phyloP scores from a whole-genome alignment of 1,140 invertebrate genomes.

The Polypedilum vanderplanki region DNA sequence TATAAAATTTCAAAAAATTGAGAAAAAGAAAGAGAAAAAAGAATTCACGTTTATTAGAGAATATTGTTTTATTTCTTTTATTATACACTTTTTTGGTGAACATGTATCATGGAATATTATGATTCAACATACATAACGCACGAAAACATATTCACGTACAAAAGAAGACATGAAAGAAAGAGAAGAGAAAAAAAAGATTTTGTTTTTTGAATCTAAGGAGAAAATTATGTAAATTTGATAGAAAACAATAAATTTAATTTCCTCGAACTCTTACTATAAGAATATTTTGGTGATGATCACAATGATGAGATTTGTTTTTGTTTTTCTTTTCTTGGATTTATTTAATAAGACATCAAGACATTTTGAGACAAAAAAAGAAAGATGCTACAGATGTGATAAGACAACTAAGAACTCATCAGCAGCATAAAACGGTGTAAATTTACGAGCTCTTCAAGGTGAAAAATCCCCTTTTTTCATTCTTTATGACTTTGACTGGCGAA shows the following conservation, averaged over 20 bases:
- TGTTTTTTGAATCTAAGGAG: not conserved
- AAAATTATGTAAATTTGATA: slow-evolving; percentile 23
- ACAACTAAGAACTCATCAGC: too few species aligned
- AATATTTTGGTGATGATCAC: not conserved
- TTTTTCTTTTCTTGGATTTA: not conserved
- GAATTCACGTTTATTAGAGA: not conserved
- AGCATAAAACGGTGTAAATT: too few species aligned
- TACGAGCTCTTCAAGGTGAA: not conserved
- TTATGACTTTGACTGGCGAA: slow-evolving; percentile 12
- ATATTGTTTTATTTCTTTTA: too few species aligned
- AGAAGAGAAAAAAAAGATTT: not conserved
- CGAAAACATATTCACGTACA: slow-evolving; percentile 15
- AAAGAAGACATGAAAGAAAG: not conserved
- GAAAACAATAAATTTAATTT: slow-evolving; percentile 26
- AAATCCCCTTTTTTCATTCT: slow-evolving; percentile 1
- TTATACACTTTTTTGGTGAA: not conserved
- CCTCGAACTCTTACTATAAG: not conserved
- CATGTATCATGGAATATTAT: slow-evolving; percentile 11
- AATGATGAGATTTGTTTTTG: not conserved
- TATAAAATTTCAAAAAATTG: too few species aligned
- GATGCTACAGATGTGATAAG: not conserved
- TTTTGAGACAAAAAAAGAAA: not conserved
- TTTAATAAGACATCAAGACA: slow-evolving; percentile 21
- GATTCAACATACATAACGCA: slow-evolving; percentile 27
- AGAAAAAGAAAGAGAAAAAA: not conserved